Percentiles rank a stretch among this genome's conserved stretches.
Conservation (phyloP, 92 coral and sea anemone species). For the Galaxea fascicularis region DNA sequence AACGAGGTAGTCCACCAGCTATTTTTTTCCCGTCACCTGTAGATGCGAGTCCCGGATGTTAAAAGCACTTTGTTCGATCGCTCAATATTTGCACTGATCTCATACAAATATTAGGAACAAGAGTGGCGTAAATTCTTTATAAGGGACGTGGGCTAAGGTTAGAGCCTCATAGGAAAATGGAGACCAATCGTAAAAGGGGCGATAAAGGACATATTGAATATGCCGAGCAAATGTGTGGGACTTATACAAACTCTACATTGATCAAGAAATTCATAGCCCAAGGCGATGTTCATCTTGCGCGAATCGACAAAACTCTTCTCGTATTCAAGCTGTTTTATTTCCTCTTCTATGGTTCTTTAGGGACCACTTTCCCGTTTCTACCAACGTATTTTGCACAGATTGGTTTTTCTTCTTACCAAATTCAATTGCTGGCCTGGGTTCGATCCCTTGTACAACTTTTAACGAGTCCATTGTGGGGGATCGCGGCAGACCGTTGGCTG, state of each 20-base stretch:
- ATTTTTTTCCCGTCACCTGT: slow-evolving; percentile 45
- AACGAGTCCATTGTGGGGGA: slow-evolving; percentile 90
- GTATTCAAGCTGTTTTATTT: slow-evolving; percentile 90
- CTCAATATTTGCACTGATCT: slow-evolving; percentile 48
- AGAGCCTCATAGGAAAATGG: neutral
- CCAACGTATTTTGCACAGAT: slow-evolving; percentile 90
- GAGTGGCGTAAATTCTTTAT: slow-evolving; percentile 28
- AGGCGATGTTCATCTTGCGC: slow-evolving; percentile 62
- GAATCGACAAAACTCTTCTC: slow-evolving; percentile 81
- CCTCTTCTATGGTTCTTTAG: slow-evolving; percentile 86
- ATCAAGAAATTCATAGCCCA: slow-evolving; percentile 55
- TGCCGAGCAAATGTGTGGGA: slow-evolving; percentile 27
- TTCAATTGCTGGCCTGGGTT: slow-evolving; percentile 72
- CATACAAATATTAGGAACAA: slow-evolving; percentile 4
- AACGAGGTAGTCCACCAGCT: slow-evolving; percentile 28
- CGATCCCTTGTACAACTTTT: slow-evolving; percentile 85
- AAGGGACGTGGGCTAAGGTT: neutral
- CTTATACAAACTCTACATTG: slow-evolving; percentile 1
- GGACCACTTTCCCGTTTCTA: slow-evolving; percentile 88
- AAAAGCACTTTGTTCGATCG: slow-evolving; percentile 20
- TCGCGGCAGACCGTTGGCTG: slow-evolving; percentile 82
- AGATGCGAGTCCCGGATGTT: slow-evolving; percentile 52
- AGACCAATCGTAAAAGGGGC: slow-evolving; percentile 36
- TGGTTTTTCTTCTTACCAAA: slow-evolving; percentile 88
- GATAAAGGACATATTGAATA: slow-evolving; percentile 40